Conservation (phyloP, 2,888 invertebrate species). For the Morpho deidamia region DNA sequence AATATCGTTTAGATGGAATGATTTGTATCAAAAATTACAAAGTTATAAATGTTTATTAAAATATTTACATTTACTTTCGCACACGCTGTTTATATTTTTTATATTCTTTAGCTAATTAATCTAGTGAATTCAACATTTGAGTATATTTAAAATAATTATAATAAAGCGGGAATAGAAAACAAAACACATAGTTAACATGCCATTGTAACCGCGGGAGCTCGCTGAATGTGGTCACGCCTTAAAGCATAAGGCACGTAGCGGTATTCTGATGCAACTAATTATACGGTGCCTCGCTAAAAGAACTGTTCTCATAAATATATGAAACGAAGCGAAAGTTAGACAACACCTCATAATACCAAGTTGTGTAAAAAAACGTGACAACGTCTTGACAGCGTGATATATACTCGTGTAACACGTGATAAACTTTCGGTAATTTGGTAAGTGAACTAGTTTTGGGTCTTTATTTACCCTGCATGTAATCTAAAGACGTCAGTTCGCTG, state of each 20-base stretch:
- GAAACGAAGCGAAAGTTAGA: conserved; percentile 50
- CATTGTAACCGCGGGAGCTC: conserved; percentile 6
- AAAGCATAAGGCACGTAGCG: conserved; percentile 40
- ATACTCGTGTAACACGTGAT: not conserved
- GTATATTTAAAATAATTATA: not conserved
- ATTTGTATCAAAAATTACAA: not conserved
- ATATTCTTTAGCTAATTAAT: no score
- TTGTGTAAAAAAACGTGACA: conserved; percentile 12
- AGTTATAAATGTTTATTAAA: not conserved
- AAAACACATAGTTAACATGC: no score
- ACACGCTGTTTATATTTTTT: no score
- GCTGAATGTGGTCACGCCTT: not conserved
- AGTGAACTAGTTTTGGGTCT: no score
- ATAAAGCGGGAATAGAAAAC: no score
- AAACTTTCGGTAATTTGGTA: not conserved
- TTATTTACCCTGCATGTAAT: no score
- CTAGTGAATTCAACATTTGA: no score
- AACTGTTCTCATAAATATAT: conserved; percentile 19
- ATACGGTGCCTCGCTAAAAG: conserved; percentile 12
- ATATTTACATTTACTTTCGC: no score
- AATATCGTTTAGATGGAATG: no score
- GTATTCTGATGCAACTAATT: conserved; percentile 71
- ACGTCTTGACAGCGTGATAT: not conserved
- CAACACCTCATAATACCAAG: conserved; percentile 23
- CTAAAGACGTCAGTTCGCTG: no score